Percentiles rank a stretch among this genome's conserved stretches.
These are phyloP conservation scores for Gastrophysa polygoni DNA, from an alignment of 2,888 invertebrate genomes.

Conservation along the genomic window DNA sequence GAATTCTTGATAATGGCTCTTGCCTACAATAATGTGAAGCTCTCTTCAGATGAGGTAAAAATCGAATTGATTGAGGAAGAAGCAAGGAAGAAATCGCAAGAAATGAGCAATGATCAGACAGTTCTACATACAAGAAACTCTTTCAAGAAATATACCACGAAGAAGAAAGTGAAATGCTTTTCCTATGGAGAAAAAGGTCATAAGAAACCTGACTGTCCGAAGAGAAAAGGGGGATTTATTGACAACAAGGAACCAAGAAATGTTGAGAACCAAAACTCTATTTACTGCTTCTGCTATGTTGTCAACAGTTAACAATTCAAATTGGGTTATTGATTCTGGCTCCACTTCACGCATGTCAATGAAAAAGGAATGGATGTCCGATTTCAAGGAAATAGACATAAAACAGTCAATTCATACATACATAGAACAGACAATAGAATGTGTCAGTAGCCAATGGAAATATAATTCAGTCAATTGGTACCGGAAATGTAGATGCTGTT, in stretches of 20 bases:
- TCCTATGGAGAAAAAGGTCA: not conserved
- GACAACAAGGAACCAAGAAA: not conserved
- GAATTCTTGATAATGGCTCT: slow-evolving; percentile 6
- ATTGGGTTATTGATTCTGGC: not conserved
- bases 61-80: not conserved
- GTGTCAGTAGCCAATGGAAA: not conserved
- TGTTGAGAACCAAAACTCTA: not conserved
- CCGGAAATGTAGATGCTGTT: not conserved
- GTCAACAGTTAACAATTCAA: not conserved
- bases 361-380: not conserved
- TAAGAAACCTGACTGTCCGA: slow-evolving; percentile 1
- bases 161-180: not conserved
- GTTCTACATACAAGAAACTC: not conserved
- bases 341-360: slow-evolving; percentile 1
- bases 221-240: not conserved
- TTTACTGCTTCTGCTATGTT: slow-evolving; percentile 3
- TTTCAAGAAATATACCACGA: not conserved
- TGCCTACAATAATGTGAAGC: slow-evolving; percentile 4
- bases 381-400: not conserved
- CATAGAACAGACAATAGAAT: too few relatives aligned
- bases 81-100: not conserved
- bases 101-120: too few relatives aligned
- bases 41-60: slow-evolving; percentile 1
- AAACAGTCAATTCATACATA: too few relatives aligned
- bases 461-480: not conserved